Base-by-base conservation (phyloP, 2,888 invertebrate species). In the Xanthorhoe spadicearia region DNA sequence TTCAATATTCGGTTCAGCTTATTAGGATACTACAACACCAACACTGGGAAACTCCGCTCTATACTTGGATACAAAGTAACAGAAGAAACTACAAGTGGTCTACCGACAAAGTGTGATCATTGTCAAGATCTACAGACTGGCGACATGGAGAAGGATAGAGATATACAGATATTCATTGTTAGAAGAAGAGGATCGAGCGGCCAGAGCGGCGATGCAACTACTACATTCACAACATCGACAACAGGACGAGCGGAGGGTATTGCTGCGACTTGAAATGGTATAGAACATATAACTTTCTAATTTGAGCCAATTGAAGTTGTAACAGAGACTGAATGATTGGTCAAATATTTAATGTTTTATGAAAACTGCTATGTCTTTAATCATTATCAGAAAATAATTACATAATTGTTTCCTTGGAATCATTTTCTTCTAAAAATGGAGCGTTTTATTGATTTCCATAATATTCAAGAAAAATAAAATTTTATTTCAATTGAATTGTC, bases 221-320 rank as follows among this genome's bases (percentile, higher is more conserved):
- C 92, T 90, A 92, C 92, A 88, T 84, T 85, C 88, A 93, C 93
- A 93, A 93, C 92, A 93, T 89, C 90, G 87, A 92, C 81, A 87
- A 85, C 82, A 86, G 83, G 85, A 86, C 85, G 89, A 89, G 89
- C 91, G 88, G 87, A 90, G 89, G 84, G 83, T 77, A 75, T 83
- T 84, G 85, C 88, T 87, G 87, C 88, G 80, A 85, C 86, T 85
- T 83, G 89, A 90, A 92, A 88, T 84, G 89, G 92, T 90, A 90
- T 91, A 90, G 89, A 86, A 77, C 83, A 64, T 60, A 61, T 8
- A 19, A 48, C 48, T 60, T 57, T 65, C 48, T 48, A 54, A 17
- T 53, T 7, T 28, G 10, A 67, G 67, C 71, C 81, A 79, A 76
- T 74, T 71, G 61, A 64, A 71, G 58, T 69, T 56, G 18, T 18